Evolutionary conservation across 2,113 vertebrate species (phyloP), one percentile per base, ranked within the genome.

Genomic region (Catharus minimus): DNA sequence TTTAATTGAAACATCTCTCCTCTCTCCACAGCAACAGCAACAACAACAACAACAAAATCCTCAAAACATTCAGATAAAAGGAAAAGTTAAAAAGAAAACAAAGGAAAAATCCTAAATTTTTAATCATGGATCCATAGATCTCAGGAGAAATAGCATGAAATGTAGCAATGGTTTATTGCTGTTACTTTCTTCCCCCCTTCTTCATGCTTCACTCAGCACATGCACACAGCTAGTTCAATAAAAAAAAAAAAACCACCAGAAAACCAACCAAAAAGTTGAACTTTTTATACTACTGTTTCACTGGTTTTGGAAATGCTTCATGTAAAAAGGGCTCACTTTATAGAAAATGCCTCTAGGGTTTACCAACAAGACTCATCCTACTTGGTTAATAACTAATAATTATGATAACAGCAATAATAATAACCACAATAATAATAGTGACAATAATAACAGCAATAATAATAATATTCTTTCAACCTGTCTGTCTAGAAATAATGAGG

Each of bases 191-290:
- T 53, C 24, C 11, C 11, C 17, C 15, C 3, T 77, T 60, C 36
- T 61, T 77, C 22, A 17, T 39, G 46, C 32, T 69, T 87, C 88
- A 49, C 8, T 39, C 38, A 28, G 5, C 28, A 64, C 1, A 7
- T 9, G 41, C 11, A 68, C 14, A 65, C 12, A 16, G 3, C 1
- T 2, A 21, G 7, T 46, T 82, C 49, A 80, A 62, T 39, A 28
- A 23, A 10, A 5, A 2, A 3, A 3, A 11, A 17, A 17, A 3
- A 1, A 3, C 16, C 47, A 26, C 1, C 10, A 12, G 13, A 32
- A 6, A 26, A 4, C 11, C 30, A 32, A 50, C 33, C 12, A 23
- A 57, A 28, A 28, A 73, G 21, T 16, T n/a, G 53, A 65, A 19
- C 4, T 33, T 73, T 89, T 81, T 30, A n/a, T 69, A 14, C 15